A percentile compares a stretch with the other conserved stretches of the same genome.
These are phyloP conservation scores for Lanistes nyassanus DNA, from an alignment of 1,140 invertebrate species.

Conservation along the genomic window DNA sequence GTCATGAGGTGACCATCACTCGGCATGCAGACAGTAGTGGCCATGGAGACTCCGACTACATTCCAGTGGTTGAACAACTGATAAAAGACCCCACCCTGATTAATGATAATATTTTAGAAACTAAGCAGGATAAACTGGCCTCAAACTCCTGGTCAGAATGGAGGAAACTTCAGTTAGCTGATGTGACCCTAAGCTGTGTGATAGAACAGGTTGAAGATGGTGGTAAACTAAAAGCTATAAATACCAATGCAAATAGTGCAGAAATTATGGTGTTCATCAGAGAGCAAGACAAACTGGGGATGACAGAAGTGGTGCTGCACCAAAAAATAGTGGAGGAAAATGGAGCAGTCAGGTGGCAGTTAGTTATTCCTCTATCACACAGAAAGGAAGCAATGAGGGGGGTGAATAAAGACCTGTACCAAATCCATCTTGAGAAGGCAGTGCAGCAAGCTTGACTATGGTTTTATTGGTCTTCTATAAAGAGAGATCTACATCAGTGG, in stretches of 20 bases:
- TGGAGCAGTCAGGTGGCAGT: background rate
- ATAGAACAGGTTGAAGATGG: background rate
- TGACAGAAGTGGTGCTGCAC: background rate
- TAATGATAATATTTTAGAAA: background rate
- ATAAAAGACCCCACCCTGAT: background rate
- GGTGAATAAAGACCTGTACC: constrained; percentile 1
- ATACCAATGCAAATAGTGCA: background rate
- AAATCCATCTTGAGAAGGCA: background rate
- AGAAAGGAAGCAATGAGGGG: background rate
- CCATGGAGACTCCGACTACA: too few relatives aligned
- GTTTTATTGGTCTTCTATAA: constrained; percentile 11
- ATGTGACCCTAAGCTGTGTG: background rate
- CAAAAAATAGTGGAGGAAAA: background rate
- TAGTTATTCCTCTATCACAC: background rate
- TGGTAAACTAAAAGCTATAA: background rate
- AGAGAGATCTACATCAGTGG: background rate
- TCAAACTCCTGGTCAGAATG: background rate
- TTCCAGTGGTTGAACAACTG: background rate
- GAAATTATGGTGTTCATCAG: background rate
- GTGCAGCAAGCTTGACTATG: background rate
- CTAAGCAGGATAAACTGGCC: background rate
- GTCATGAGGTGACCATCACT: too few relatives aligned
- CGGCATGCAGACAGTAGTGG: too few relatives aligned
- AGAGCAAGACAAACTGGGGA: background rate
- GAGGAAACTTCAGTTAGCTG: background rate